Evolutionary conservation across 2,888 invertebrate species (phyloP).

Genomic region (Plebejus melissa): DNA sequence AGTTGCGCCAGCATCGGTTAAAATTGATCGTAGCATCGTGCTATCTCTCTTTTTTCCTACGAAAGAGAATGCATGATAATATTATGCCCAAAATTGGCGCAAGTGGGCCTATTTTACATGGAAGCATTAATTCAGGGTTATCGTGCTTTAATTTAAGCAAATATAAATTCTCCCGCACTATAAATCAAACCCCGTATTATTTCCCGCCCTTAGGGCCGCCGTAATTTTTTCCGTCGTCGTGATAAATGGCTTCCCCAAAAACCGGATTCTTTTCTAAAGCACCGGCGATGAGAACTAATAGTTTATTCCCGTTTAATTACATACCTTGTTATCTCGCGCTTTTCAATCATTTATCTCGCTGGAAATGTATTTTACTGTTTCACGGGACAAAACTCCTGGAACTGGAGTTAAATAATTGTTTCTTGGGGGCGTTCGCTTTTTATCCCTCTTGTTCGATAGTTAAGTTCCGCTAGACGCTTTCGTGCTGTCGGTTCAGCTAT

Average conservation of each 20-base stretch:
- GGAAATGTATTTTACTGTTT: neutral
- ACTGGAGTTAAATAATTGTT: neutral
- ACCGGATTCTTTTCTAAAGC: slow-evolving; percentile 34
- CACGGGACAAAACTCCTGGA: neutral
- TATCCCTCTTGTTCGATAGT: neutral
- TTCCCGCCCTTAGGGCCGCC: slow-evolving; percentile 51
- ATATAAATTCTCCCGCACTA: slow-evolving; percentile 33
- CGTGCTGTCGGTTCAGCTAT: neutral
- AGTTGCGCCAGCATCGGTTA: neutral
- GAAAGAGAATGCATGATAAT: too few species aligned
- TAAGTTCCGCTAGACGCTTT: neutral
- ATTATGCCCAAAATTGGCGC: too few species aligned
- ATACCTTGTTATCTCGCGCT: neutral
- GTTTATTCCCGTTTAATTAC: slow-evolving; percentile 31
- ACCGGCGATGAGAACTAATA: slow-evolving; percentile 30
- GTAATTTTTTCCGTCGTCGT: slow-evolving; percentile 56
- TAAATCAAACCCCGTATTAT: slow-evolving; percentile 59
- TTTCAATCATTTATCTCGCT: slow-evolving; percentile 6
- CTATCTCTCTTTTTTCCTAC: too few species aligned
- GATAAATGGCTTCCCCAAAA: slow-evolving; percentile 61
- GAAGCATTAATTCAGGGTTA: neutral
- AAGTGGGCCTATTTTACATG: too few species aligned
- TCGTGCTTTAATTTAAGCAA: slow-evolving; percentile 34
- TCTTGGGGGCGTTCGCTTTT: neutral
- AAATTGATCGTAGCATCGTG: neutral